Base-by-base conservation (phyloP, 2,888 invertebrate genomes). In the Apamea crenata region DNA sequence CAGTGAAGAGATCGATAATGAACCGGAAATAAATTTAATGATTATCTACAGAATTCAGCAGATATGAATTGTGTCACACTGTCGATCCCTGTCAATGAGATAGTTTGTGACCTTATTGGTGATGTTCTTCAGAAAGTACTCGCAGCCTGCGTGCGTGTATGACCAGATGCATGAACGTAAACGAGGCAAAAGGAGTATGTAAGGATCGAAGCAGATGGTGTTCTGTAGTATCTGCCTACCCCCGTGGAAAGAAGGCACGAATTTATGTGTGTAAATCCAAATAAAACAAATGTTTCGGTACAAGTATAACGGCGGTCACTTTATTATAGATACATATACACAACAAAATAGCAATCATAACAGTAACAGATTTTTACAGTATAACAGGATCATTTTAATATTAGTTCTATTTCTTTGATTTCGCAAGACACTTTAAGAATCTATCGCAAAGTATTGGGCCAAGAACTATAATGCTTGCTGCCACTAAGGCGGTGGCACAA, bases 381-480 rank as follows among this genome's bases (percentile, higher is more conserved):
- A 25, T 18, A 53, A n/a, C 18, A 36, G 36, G 10, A 50, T 16
- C 88, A 88, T 18, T 81, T 77, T 78, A 36, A 61, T 40, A 61
- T 36, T 10, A 10, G 10, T 6, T n/a, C 12, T 71, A 61, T 61
- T 12, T 61, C 10, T 61, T 61, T 0, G n/a, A 4, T 21, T 16
- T 25, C 16, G 0, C 14, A 89, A 73, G 63, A 83, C 93, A 93
- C 71, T 67, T 81, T 6, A 93, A 47, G 6, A 90, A 67, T 83
- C 89, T 94, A 5, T 93, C 92, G 74, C 92, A 94, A 8, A 92
- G 0, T 61, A 93, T n/a, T 1, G 94, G 94, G 1, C 92, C 91
- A 2, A 90, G 44, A 0, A 89, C 82, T 4, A 94, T 88, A 12
- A 91, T 14, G 0, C 90, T 89, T 2, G 91, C 91, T 21, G 93